phyloP scores from a whole-genome alignment of 2,797 vertebrate genomes.

The Oryzias dopingdopingensis region DNA sequence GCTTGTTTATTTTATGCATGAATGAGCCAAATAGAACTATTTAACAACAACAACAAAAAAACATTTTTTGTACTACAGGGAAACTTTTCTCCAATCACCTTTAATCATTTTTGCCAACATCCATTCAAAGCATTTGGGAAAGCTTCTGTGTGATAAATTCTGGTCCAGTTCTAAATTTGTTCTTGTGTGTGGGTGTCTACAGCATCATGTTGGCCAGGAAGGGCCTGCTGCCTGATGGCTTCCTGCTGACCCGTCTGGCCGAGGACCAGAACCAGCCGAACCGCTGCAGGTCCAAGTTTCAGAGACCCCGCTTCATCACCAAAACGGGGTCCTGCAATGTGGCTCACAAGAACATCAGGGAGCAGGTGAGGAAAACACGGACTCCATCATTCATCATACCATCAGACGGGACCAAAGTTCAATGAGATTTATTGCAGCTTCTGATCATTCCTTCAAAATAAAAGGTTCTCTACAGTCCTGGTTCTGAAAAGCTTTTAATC shows the following conservation, averaged over 20 bases:
- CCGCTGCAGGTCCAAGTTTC: slow-evolving; percentile 60
- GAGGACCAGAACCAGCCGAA: slow-evolving; percentile 75
- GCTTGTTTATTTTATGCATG: too few relatives aligned
- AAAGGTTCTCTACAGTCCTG: too few relatives aligned
- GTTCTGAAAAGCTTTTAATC: too few relatives aligned
- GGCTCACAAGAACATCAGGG: slow-evolving; percentile 85
- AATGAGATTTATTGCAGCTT: too few relatives aligned
- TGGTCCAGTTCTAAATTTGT: neutral
- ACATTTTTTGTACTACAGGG: too few relatives aligned
- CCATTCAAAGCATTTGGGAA: neutral
- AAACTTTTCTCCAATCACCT: too few relatives aligned
- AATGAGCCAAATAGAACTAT: too few relatives aligned
- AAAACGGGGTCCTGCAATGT: slow-evolving; percentile 84
- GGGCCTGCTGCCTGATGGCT: slow-evolving; percentile 80
- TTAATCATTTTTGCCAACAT: too few relatives aligned
- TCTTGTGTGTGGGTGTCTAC: neutral
- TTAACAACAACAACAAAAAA: too few relatives aligned
- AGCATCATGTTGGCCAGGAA: slow-evolving; percentile 82
- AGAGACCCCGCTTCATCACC: slow-evolving; percentile 80
- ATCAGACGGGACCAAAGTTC: too few relatives aligned
- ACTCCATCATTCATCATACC: too few relatives aligned
- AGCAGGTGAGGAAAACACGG: slow-evolving; percentile 68
- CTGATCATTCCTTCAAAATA: too few relatives aligned
- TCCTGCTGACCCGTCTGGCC: slow-evolving; percentile 79
- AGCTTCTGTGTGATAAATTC: neutral